phyloP scores from a whole-genome alignment of 2,797 vertebrate species.

The Hypotaenidia okinawae region DNA sequence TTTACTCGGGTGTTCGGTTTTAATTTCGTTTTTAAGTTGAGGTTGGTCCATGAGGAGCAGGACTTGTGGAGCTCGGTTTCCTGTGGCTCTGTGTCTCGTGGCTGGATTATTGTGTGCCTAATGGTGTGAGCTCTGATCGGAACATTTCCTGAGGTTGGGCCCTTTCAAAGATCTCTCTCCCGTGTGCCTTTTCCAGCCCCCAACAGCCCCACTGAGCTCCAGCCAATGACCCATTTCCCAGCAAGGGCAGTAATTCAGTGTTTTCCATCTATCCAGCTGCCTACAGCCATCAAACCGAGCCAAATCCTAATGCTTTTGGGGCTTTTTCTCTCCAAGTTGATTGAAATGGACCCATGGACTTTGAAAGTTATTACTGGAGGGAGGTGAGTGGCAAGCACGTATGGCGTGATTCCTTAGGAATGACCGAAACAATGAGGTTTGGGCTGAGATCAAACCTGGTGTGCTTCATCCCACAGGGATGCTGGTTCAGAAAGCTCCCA shows the following conservation, averaged over 20 bases:
- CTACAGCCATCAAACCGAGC: neutral
- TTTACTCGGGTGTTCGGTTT: neutral
- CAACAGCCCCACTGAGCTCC: neutral
- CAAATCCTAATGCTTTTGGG: neutral
- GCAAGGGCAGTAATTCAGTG: neutral
- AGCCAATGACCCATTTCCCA: neutral
- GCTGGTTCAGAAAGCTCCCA: neutral
- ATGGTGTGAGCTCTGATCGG: neutral
- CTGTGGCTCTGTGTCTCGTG: neutral
- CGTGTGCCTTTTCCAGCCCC: neutral
- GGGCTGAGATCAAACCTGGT: neutral
- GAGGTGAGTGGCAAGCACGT: neutral
- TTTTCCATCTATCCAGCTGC: neutral
- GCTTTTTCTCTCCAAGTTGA: neutral
- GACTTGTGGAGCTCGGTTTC: neutral
- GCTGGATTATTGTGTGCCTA: neutral
- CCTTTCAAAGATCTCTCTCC: neutral
- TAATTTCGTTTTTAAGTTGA: accelerated
- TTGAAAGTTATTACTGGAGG: neutral
- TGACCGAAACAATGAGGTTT: neutral
- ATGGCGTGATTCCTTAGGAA: neutral
- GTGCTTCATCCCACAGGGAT: neutral
- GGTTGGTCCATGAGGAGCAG: neutral
- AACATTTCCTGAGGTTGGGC: neutral
- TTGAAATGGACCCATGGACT: neutral